phyloP scores from a whole-genome alignment of 2,113 vertebrate genomes.

The Nycticorax nycticorax region DNA sequence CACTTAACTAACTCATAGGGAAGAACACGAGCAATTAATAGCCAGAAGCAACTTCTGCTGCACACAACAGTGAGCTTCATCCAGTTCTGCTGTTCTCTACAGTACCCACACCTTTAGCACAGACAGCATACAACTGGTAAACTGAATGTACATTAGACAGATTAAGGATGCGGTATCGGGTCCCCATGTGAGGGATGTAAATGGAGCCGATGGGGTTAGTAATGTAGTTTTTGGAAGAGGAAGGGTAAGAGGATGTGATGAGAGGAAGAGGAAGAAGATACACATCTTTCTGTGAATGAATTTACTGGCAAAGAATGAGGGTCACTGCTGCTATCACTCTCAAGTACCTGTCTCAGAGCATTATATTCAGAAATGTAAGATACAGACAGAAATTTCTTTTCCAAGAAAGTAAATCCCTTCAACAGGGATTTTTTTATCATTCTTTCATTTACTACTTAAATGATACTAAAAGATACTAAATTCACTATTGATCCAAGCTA shows the following conservation, averaged over 20 bases:
- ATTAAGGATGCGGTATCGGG: accelerated
- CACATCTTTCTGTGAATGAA: neutral
- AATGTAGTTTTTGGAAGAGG: neutral
- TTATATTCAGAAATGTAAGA: neutral
- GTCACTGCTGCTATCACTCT: neutral
- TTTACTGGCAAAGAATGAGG: neutral
- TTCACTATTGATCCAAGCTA: neutral
- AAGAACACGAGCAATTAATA: neutral
- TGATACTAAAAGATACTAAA: neutral
- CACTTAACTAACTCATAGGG: neutral
- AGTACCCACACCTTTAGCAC: neutral
- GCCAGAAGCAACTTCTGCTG: neutral
- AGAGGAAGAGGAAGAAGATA: neutral
- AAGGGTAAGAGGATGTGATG: neutral
- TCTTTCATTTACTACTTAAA: neutral
- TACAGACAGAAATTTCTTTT: neutral
- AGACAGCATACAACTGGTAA: neutral
- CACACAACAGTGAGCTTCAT: neutral
- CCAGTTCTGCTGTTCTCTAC: neutral
- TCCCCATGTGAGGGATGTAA: neutral
- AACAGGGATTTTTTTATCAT: neutral
- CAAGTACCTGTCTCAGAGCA: neutral
- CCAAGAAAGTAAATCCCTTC: neutral
- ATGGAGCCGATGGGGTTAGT: accelerated
- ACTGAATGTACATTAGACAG: neutral